Base-by-base conservation (phyloP, 2,888 invertebrate genomes). In the Agrilus cyanescens region DNA sequence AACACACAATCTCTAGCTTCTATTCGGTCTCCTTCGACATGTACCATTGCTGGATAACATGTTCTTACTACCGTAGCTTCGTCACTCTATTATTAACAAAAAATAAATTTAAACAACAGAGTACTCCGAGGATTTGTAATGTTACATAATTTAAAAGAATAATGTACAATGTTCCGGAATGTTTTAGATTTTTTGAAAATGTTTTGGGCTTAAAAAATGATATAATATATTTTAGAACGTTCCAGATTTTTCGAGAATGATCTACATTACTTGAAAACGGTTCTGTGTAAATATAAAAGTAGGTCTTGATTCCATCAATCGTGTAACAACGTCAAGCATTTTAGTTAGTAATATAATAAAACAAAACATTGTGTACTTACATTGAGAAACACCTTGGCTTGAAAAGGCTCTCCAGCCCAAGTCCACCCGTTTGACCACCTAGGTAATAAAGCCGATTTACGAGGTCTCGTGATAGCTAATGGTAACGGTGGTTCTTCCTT, bases 391-490 rank as follows among this genome's bases (percentile, higher is more conserved):
- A 93, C 85, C 72, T 83, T 83, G 50, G 84, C 81, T 59, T 87
- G 75, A 61, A 80, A 85, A 29, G 85, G 74, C 52, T 86, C 81
- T 37, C 91, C 91, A 59, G 85, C 84, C 87, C 90, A 93, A 49
- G 75, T 78, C 93, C 93, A 93, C 20, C 91, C 91, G 62, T 93
- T 91, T 60, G 86, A 88, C 88, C 88, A 90, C 55, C 76, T 77
- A 32, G 81, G 81, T 53, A 71, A 53, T 46, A 48, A 59, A 41
- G 55, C 49, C 38, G 57, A 53, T 56, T 55, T 65, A 47, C 61
- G 61, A 16, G 61, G 57, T 50, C 53, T 58, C 12, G 50, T 45
- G 14, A 58, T 47, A 12, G 47, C 46, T 36, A 53, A 52, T 12
- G 53, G 48, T 38, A 55, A 50, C 20, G 50, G 49, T 43, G 47